These are phyloP conservation scores for Stenurella melanura DNA, from an alignment of 2,888 invertebrate species.

Conservation along the genomic window DNA sequence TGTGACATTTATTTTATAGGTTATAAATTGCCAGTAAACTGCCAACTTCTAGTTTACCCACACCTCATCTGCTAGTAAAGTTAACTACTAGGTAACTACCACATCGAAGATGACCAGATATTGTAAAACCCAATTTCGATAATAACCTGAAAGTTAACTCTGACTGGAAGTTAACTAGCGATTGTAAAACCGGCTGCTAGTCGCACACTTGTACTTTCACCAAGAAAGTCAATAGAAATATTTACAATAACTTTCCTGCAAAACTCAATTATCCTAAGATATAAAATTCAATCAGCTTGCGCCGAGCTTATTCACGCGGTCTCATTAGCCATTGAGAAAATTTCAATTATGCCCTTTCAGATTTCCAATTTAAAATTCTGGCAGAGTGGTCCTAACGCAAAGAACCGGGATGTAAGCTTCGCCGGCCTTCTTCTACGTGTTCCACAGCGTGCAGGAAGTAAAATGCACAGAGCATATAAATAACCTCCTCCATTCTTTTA, in stretches of 20 bases:
- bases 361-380: conserved; percentile 31
- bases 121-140: too few species aligned
- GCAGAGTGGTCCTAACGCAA: conserved; percentile 9
- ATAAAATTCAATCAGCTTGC: conserved; percentile 12
- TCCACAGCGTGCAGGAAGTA: conserved; percentile 15
- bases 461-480: conserved; percentile 39
- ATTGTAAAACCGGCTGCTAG: too few species aligned
- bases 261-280: conserved; percentile 15
- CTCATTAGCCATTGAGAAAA: conserved; percentile 29
- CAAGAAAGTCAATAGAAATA: not conserved
- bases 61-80: too few species aligned
- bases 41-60: too few species aligned
- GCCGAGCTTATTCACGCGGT: not conserved
- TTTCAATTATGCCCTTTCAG: conserved; percentile 36
- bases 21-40: too few species aligned
- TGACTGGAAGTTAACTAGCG: too few species aligned
- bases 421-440: conserved; percentile 21
- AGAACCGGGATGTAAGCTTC: conserved; percentile 1
- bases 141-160: too few species aligned
- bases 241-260: conserved; percentile 14
- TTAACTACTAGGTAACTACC: too few species aligned
- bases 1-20: too few species aligned
- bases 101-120: too few species aligned
- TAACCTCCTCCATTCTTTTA: conserved; percentile 32
- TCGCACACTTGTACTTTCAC: too few species aligned